Conservation (phyloP, 1,140 invertebrate genomes). For the Conus ventricosus region DNA sequence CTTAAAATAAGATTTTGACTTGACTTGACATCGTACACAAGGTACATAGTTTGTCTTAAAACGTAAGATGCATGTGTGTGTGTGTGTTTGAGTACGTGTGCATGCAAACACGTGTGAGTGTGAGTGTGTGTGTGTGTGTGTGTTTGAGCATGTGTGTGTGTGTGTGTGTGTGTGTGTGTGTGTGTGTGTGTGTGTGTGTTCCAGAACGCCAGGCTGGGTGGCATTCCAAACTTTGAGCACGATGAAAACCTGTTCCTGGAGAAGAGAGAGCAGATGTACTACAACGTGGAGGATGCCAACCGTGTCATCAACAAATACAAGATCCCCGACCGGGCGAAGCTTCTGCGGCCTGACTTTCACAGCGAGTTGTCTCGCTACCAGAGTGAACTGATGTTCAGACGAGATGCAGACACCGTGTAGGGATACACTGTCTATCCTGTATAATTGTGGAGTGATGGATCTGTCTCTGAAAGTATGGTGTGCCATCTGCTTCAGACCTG, state of each 20-base stretch:
- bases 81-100: too few species aligned
- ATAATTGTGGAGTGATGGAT: not conserved
- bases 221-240: conserved; percentile 73
- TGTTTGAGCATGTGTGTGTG: too few species aligned
- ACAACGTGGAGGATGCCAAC: conserved; percentile 71
- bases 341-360: conserved; percentile 69
- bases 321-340: conserved; percentile 59
- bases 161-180: too few species aligned
- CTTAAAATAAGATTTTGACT: too few species aligned
- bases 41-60: too few species aligned
- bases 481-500: not conserved
- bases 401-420: conserved; percentile 47
- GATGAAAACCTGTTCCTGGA: conserved; percentile 73
- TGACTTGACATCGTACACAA: too few species aligned
- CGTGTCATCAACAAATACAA: conserved; percentile 67
- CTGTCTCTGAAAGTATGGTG: not conserved
- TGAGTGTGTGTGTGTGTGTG: too few species aligned
- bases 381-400: conserved; percentile 69
- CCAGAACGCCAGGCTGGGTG: conserved; percentile 70
- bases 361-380: conserved; percentile 71
- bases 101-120: too few species aligned
- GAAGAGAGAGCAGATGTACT: conserved; percentile 73
- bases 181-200: not conserved
- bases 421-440: not conserved
- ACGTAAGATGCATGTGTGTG: too few species aligned